Evolutionary conservation across 2,888 invertebrate genomes (phyloP).

Genomic region (Timandra comae): DNA sequence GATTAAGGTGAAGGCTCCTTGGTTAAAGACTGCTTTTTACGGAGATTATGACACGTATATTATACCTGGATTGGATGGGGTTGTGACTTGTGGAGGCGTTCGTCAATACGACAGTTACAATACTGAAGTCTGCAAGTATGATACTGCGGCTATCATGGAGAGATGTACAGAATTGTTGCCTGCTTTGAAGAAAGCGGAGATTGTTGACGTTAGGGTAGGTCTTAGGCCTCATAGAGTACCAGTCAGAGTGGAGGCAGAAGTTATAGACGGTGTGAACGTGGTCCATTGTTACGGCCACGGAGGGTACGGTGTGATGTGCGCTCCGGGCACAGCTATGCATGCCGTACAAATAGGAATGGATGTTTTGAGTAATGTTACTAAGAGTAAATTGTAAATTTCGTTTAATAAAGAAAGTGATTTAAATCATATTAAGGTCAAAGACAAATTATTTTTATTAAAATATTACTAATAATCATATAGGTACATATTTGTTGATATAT

Average conservation of each 20-base stretch:
- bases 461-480: not conserved
- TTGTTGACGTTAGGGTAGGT: slow-evolving; percentile 83
- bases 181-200: slow-evolving; percentile 73
- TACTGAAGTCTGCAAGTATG: slow-evolving; percentile 80
- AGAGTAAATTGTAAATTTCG: slow-evolving; percentile 53
- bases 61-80: slow-evolving; percentile 83
- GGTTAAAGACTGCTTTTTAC: slow-evolving; percentile 93
- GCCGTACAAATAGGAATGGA: slow-evolving; percentile 83
- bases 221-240: slow-evolving; percentile 87
- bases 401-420: too few species aligned
- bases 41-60: slow-evolving; percentile 91
- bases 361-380: slow-evolving; percentile 45
- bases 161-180: slow-evolving; percentile 88
- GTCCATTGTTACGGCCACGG: slow-evolving; percentile 98
- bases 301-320: slow-evolving; percentile 92
- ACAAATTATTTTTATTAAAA: not conserved
- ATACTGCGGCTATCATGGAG: slow-evolving; percentile 85
- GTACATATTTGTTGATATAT: too few species aligned
- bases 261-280: slow-evolving; percentile 70
- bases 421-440: not conserved
- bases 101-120: slow-evolving; percentile 89
- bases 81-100: slow-evolving; percentile 90
- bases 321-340: slow-evolving; percentile 90
- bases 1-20: slow-evolving; percentile 88
- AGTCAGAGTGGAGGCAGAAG: slow-evolving; percentile 84